A percentile compares a stretch with the other conserved stretches of the same genome.
Evolutionary conservation across 2,888 invertebrate species (phyloP).

Genomic region (Drosophila subquinaria): DNA sequence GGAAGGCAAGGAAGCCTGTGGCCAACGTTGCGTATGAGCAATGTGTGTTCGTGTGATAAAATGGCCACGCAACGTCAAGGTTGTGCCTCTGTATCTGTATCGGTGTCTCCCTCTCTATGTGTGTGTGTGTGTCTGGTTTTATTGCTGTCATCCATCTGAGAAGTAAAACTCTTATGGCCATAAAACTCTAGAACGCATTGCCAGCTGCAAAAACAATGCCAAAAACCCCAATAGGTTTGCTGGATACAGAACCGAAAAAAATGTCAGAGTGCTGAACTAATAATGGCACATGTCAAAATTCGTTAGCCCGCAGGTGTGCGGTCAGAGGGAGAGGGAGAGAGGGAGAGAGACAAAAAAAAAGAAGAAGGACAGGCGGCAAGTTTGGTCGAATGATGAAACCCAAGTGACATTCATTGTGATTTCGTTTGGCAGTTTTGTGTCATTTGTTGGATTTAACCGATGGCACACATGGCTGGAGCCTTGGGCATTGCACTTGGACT

Average conservation of each 20-base stretch:
- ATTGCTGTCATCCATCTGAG: conserved; percentile 79
- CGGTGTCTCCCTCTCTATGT: conserved; percentile 4
- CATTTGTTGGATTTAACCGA: conserved; percentile 77
- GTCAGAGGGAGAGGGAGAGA: conserved; percentile 1
- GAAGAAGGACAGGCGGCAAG: conserved; percentile 41
- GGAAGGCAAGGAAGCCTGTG: conserved; percentile 57
- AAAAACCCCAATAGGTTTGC: conserved; percentile 49
- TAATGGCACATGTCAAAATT: conserved; percentile 84
- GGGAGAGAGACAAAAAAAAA: conserved; percentile 3
- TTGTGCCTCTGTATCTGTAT: conserved; percentile 22
- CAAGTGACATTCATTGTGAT: conserved; percentile 81
- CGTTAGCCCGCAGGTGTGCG: conserved; percentile 64
- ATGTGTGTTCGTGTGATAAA: conserved; percentile 78
- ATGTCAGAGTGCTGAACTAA: conserved; percentile 83
- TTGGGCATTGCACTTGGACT: conserved; percentile 38
- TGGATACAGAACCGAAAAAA: conserved; percentile 48
- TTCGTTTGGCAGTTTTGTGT: conserved; percentile 82
- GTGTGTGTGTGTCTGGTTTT: conserved; percentile 54
- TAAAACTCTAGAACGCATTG: conserved; percentile 74
- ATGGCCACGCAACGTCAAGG: conserved; percentile 70
- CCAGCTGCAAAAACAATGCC: conserved; percentile 61
- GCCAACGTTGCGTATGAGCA: conserved; percentile 78
- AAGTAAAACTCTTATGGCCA: conserved; percentile 79
- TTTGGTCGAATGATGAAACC: conserved; percentile 73
- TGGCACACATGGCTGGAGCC: conserved; percentile 49